Base-by-base conservation (phyloP, 1,140 invertebrate species). In the Zophobas atratus region DNA sequence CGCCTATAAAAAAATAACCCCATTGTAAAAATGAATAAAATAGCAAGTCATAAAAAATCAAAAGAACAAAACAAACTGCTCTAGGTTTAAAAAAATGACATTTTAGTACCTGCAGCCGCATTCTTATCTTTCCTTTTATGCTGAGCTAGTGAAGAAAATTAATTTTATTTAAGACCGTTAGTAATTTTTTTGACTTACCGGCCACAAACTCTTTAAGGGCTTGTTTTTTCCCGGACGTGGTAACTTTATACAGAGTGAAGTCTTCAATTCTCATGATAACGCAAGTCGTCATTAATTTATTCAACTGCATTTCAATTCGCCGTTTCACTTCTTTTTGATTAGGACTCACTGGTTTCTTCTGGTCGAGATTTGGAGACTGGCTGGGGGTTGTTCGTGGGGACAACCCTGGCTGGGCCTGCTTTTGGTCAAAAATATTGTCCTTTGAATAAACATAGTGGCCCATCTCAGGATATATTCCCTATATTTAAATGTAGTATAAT, bases 271-370 rank as follows among this genome's bases (percentile, higher is more conserved):
- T 91, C 35, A 99, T 88, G 35, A 99, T 91, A 20, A 97, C 91
- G 87, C 96, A 98, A 6, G 95, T 94, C 2, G 96, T 97, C 93
- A 98, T 96, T 43, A 99, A 86, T 86, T 97, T 97, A 1, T 93
- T 92, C 48, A 96, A 86, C 84, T 96, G 94, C 75, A 92, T 90
- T 1, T 94, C 86, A 33, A 95, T 90, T 74, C 90, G 88, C 75
- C 90, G 92, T 82, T 93, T 92, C 0, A 94, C 91, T 70, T 83
- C 80, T 53, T 79, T 82, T 36, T 83, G 79, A 75, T 67, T 81
- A 33, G 77, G 77, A 63, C 75, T 80, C 6, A 74, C 35, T 1
- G 53, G 41, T 32, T 79, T 79, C 33, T 76, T 79, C 70, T 20
- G 20, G 32, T 81, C 51, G 8, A 38, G 32, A 51, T n/a, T 32